A percentile compares a stretch with the other conserved stretches of the same genome.
phyloP scores from a whole-genome alignment of 2,113 vertebrate genomes.

The Platanista minor region DNA sequence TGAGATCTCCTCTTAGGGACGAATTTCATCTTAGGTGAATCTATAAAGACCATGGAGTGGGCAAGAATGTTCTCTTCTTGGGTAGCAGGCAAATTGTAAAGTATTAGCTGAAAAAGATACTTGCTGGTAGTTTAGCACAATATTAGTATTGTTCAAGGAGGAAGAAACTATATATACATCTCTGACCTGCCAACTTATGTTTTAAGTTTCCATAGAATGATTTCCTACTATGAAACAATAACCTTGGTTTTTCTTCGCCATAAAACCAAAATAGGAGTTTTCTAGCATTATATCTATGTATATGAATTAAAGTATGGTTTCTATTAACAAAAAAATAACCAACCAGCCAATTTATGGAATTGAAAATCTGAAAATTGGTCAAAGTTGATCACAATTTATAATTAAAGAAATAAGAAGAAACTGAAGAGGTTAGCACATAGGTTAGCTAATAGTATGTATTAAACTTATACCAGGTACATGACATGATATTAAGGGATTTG shows the following conservation, averaged over 20 bases:
- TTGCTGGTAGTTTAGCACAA: neutral
- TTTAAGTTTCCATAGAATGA: neutral
- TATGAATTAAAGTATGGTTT: neutral
- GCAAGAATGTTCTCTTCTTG: neutral
- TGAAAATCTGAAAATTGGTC: neutral
- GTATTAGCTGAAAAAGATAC: neutral
- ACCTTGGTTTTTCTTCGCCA: neutral
- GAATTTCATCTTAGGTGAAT: neutral
- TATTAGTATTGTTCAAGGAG: neutral
- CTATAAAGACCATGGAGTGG: neutral
- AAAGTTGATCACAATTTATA: neutral
- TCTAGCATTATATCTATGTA: neutral
- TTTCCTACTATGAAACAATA: neutral
- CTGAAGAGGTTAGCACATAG: neutral
- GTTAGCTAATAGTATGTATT: neutral
- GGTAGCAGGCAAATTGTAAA: neutral
- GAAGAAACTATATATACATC: neutral
- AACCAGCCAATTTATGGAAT: neutral
- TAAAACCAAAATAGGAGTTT: neutral
- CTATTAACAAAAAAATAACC: neutral
- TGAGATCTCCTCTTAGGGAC: neutral
- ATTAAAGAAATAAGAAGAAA: constrained; percentile 9
- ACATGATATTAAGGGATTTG: neutral
- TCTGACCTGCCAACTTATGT: neutral
- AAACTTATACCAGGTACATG: neutral